Evolutionary conservation across 2,113 vertebrate species (phyloP).

Genomic region (Pollimyrus isidori): DNA sequence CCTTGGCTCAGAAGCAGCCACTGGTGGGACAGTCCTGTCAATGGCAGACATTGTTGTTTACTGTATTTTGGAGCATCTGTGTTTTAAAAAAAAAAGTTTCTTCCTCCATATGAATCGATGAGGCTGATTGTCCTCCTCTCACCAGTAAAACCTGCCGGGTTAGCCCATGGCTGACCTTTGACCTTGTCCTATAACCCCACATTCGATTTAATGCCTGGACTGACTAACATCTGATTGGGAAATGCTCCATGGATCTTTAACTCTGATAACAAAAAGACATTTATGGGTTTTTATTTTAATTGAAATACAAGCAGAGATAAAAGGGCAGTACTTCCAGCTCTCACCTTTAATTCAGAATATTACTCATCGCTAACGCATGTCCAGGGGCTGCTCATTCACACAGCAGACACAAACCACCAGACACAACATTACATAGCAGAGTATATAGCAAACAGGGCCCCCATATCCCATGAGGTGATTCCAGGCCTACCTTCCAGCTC

Average conservation of each 20-base stretch:
- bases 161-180: conserved; percentile 69
- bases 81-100: conserved; percentile 36
- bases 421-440: neutral
- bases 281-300: conserved; percentile 77
- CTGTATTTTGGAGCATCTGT: neutral
- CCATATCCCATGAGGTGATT: neutral
- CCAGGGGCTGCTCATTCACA: neutral
- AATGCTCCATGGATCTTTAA: conserved; percentile 63
- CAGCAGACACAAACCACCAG: neutral
- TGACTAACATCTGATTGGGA: conserved; percentile 77
- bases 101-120: conserved; percentile 48
- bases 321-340: neutral
- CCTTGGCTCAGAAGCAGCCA: neutral
- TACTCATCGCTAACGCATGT: neutral
- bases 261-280: conserved; percentile 66
- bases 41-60: neutral
- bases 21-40: too few relatives aligned
- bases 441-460: neutral
- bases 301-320: conserved; percentile 55
- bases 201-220: conserved; percentile 66
- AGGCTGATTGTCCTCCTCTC: conserved; percentile 44
- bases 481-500: conserved; percentile 86
- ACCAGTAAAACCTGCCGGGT: conserved; percentile 58
- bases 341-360: neutral
- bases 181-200: conserved; percentile 66